Evolutionary conservation across 2,113 vertebrate genomes (phyloP).

Genomic region (western clawed frog (Xenopus tropicalis)): UCB_Xtro_10.0 CM004447.2:70120501-70121000

Average conservation of each 20-base stretch:
- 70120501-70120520: too few species aligned
- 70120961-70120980: constrained; percentile 56
- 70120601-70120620: neutral
- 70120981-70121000: constrained; percentile 54
- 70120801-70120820: constrained; percentile 20
- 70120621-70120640: neutral
- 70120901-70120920: constrained; percentile 39
- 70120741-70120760: constrained; percentile 12
- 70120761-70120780: constrained; percentile 24
- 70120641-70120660: neutral
- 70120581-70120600: too few species aligned
- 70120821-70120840: constrained; percentile 27
- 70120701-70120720: neutral
- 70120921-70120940: constrained; percentile 49
- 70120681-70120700: constrained; percentile 3
- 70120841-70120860: constrained; percentile 24
- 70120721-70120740: neutral
- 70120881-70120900: constrained; percentile 45
- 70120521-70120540: too few species aligned
- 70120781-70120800: constrained; percentile 29
- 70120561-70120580: too few species aligned
- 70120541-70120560: too few species aligned
- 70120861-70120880: constrained; percentile 19
- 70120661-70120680: constrained; percentile 1
- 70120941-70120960: constrained; percentile 52